Evolutionary conservation across 2,888 invertebrate species (phyloP), one percentile per base, ranked within the genome.

Genomic region (Resseliella maxima): DNA sequence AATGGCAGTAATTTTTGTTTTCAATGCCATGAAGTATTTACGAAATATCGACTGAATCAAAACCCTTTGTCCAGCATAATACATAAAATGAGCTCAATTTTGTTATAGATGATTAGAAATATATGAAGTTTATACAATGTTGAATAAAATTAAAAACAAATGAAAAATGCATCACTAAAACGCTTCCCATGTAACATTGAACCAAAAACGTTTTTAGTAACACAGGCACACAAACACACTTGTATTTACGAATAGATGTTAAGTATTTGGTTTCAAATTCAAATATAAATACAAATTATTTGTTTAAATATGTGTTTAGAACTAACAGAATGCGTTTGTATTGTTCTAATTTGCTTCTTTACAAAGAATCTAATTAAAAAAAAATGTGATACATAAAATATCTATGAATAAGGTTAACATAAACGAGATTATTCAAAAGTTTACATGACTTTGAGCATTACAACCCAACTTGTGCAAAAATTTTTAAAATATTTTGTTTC

Each of bases 381-480:
- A 50, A 15, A 50, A 15, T 50, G 46, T 50, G 46, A 50, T 41
- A 41, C 41, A 41, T 41, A 41, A 41, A 41, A 41, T 41, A 41
- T 8, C 41, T 41, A 41, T 41, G 41, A 41, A 41, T 41, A 8
- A 41, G 41, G 41, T 41, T 0, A 97, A 95, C 89, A 95, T n/a
- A n/a, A n/a, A 94, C 92, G 96, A 97, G 12, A 98, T 92, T 0
- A 96, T 94, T 6, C 96, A 95, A 88, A 96, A 95, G 88, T 96
- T 96, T 87, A 96, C 95, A 3, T 92, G 93, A 15, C 94, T 94
- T 87, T 93, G 92, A 18, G 95, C 88, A 89, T 95, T 94, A 35
- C 95, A 92, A 89, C 98, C 96, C 86, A 97, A 90, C 94, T 5
- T 41, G 41, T 5, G 41, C 41, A 41, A 41, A n/a, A n/a, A n/a